These are phyloP conservation scores for Gnathonemus longibarbis DNA, from an alignment of 2,113 vertebrate genomes.

Conservation along the genomic window DNA sequence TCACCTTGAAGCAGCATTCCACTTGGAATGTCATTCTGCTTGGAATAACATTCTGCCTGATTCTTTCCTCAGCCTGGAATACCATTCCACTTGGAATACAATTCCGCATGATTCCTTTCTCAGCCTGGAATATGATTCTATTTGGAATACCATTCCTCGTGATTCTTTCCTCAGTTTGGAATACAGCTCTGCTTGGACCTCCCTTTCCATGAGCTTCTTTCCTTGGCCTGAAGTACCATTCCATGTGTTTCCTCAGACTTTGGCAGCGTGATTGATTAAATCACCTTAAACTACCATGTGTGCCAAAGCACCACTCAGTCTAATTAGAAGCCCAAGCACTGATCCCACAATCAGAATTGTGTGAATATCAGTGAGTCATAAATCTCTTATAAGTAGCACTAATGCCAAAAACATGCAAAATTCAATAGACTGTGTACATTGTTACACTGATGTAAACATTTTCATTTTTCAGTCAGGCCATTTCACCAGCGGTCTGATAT, in stretches of 20 bases:
- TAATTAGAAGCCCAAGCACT: neutral
- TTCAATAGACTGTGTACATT: neutral
- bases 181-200: neutral
- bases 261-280: neutral
- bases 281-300: neutral
- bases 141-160: neutral
- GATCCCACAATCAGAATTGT: neutral
- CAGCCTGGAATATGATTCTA: neutral
- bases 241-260: neutral
- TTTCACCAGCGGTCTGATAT: neutral
- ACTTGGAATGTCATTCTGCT: neutral
- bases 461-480: neutral
- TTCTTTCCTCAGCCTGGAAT: neutral
- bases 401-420: constrained; percentile 6
- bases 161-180: neutral
- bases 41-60: neutral
- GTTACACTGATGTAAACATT: neutral
- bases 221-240: neutral
- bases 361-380: neutral
- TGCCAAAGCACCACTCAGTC: neutral
- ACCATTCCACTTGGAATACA: neutral
- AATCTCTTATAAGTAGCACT: neutral
- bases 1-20: neutral
- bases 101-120: neutral
- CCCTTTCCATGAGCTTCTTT: neutral